Evolutionary conservation across 2,113 vertebrate species (phyloP), one percentile per base, ranked within the genome.

Genomic region (Paratilapia polleni): DNA sequence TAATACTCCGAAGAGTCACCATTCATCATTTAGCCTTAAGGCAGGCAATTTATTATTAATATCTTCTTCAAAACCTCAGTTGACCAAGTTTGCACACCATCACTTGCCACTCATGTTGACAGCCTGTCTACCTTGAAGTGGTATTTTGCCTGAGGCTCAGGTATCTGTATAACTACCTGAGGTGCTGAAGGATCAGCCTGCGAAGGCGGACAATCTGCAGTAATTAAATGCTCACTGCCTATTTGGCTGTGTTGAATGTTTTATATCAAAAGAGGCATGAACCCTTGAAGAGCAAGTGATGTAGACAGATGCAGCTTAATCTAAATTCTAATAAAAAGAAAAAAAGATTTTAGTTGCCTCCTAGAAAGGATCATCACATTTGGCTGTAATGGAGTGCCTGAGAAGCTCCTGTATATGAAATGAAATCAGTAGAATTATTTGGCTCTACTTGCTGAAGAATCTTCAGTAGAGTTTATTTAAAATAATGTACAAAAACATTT

Each of bases 101-200:
- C 66, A 62, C 43, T 80, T 88, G 90, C 31, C 84, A 82, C 61
- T 91, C 77, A 80, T 6, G 74, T 62, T 91, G 88, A 88, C 81
- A 73, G 77, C 22, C 56, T 3, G 49, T 78, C 59, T 89, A 52
- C 62, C 77, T 84, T 87, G 66, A 86, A 90, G 78, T 73, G 52
- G 26, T 31, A 28, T 73, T 28, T 64, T 41, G 87, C 87, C 78
- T 20, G 54, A 82, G 85, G 85, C 81, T 66, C 73, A 41, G 52
- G 63, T 74, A 59, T 74, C 82, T 75, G 36, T 70, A 36, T 73
- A 82, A 60, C 75, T 64, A 74, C 77, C 24, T 0, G 36, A 77
- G 60, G 58, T 80, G 54, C 54, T 11, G 6, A 58, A 76, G 38
- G 80, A 82, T 63, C 38, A 17, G 31, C 56, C 31, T 3, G 11